phyloP scores from a whole-genome alignment of 1,140 invertebrate genomes.

The Bombus affinis region DNA sequence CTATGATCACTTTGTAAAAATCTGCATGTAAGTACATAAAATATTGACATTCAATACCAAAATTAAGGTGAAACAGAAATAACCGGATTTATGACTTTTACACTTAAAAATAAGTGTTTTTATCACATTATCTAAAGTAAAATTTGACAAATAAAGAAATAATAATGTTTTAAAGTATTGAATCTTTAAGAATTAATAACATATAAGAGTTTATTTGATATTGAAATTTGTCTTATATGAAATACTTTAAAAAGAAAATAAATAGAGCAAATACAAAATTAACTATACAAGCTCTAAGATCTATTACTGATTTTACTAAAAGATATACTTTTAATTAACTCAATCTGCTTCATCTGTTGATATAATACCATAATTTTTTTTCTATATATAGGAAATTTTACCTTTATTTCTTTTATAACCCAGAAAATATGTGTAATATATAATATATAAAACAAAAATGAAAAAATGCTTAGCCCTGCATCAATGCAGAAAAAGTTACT shows the following conservation, averaged over 20 bases:
- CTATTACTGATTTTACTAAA: conserved; percentile 67
- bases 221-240: conserved; percentile 48
- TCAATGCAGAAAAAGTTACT: conserved; percentile 48
- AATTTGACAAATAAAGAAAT: conserved; percentile 21
- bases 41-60: neutral
- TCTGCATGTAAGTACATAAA: conserved; percentile 6
- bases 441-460: conserved; percentile 64
- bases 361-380: conserved; percentile 56
- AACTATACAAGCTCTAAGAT: conserved; percentile 74
- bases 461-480: conserved; percentile 69
- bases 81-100: neutral
- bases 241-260: conserved; percentile 71
- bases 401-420: conserved; percentile 52
- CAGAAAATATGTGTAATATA: conserved; percentile 44
- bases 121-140: neutral
- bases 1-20: conserved; percentile 15
- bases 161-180: conserved; percentile 12
- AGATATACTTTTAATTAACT: conserved; percentile 55
- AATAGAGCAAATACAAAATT: conserved; percentile 79
- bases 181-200: neutral
- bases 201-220: conserved; percentile 1
- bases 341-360: conserved; percentile 16
- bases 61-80: neutral
- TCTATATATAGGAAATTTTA: conserved; percentile 63
- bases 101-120: neutral